Base-by-base conservation (phyloP, 2,888 invertebrate species). In the Brachypterus glaber region DNA sequence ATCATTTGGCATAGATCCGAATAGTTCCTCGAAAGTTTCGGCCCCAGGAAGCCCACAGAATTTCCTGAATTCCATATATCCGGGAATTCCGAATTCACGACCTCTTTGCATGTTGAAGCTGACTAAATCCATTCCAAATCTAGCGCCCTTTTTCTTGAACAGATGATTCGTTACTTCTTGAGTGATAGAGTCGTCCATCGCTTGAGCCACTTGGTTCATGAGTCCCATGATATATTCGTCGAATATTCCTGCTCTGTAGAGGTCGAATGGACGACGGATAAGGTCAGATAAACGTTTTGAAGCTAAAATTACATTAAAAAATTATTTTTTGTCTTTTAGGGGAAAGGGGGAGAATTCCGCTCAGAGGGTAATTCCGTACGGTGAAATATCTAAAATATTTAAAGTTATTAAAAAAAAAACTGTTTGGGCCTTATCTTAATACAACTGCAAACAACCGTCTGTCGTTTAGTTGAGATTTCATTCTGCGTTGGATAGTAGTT, bases 101-200 rank as follows among this genome's bases (percentile, higher is more conserved):
- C 90, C 91, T 58, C 92, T 74, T 64, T 90, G 89, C 84, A 92
- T 88, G 63, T 92, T 92, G 60, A 92, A 86, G 7, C 91, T 85
- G 11, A 90, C 90, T 55, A 92, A 69, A 64, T 92, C 91, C 78
- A 91, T 79, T 48, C 91, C 91, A 57, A 83, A 86, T 39, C 82
- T 69, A n/a, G 60, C 61, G 3, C 63, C 66, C 12, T 77, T 78
- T 63, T 86, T 86, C 66, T 90, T 90, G 68, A 92, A 91, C 38
- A 91, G 69, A 65, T 90, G 89, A 67, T 91, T 91, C 24, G 91
- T 91, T 1, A 91, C 89, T 74, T 90, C 77, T 54, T 79, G 79
- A 0, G 91, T 91, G 48, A 92, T 88, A 1, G 89, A 90, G 62
- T 91, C 90, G 61, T 92, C 92, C 87, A 91, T 90, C 57, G 90